A percentile compares a stretch with the other conserved stretches of the same genome.
These are phyloP conservation scores for Caenorhabditis doughertyi DNA, from an alignment of 2,888 invertebrate species.

Conservation along the genomic window DNA sequence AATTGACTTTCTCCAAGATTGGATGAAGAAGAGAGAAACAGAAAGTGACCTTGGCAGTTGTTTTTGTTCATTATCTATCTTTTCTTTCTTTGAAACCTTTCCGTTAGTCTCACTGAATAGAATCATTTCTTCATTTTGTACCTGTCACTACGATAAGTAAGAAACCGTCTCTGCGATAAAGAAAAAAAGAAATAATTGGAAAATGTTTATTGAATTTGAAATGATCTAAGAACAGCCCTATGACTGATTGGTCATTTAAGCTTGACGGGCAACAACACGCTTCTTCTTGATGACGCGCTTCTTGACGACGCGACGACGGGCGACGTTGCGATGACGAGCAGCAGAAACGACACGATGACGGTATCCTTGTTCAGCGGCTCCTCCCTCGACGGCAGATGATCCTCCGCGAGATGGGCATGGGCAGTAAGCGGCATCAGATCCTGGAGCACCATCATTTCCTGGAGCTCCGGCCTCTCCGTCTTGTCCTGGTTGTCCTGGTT, in stretches of 20 bases:
- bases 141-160: background rate
- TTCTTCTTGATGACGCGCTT: constrained; percentile 63
- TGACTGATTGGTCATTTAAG: constrained; percentile 31
- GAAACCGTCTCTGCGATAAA: background rate
- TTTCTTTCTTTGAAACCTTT: constrained; percentile 22
- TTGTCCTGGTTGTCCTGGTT: constrained; percentile 65
- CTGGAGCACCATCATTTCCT: constrained; percentile 68
- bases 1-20: constrained; percentile 45
- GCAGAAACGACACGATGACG: constrained; percentile 55
- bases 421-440: constrained; percentile 64
- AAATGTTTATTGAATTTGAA: constrained; percentile 30
- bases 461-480: constrained; percentile 65
- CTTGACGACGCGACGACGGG: constrained; percentile 52
- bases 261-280: constrained; percentile 60
- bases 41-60: constrained; percentile 44
- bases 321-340: constrained; percentile 48
- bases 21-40: constrained; percentile 23
- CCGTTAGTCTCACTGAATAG: constrained; percentile 20
- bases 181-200: constrained; percentile 10
- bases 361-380: constrained; percentile 44
- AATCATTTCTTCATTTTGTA: constrained; percentile 9
- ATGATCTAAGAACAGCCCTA: background rate
- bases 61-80: constrained; percentile 37
- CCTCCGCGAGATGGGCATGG: constrained; percentile 66
- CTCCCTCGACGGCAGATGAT: constrained; percentile 41